These are phyloP conservation scores for Eleginops maclovinus DNA, from an alignment of 2,113 vertebrate species.

Conservation along the genomic window DNA sequence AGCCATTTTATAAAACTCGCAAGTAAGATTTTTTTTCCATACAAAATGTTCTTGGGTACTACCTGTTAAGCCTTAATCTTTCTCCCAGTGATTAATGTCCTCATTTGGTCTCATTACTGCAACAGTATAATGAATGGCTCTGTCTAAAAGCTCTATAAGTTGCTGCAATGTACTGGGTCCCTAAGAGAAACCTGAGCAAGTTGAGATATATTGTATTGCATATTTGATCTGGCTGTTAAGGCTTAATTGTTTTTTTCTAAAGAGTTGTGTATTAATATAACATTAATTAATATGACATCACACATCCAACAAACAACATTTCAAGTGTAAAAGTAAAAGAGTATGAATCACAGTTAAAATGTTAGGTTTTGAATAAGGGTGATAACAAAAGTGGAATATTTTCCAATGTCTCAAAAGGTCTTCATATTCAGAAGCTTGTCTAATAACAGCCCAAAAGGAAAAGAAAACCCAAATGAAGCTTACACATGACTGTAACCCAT, in stretches of 20 bases:
- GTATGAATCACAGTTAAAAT: background rate
- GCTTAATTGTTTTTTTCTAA: conserved; percentile 18
- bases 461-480: conserved; percentile 25
- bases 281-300: conserved; percentile 7
- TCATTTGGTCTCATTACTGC: conserved; percentile 18
- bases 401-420: conserved; percentile 27
- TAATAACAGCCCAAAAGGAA: conserved; percentile 24
- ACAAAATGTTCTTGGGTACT: background rate
- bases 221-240: conserved; percentile 26
- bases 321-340: background rate
- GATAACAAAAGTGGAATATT: conserved; percentile 1
- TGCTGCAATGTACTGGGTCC: conserved; percentile 1
- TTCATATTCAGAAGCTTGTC: conserved; percentile 13
- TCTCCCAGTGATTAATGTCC: conserved; percentile 30
- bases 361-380: background rate
- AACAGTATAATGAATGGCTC: conserved; percentile 42
- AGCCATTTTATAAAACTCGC: background rate
- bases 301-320: background rate
- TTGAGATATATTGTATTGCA: conserved; percentile 1
- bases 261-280: conserved; percentile 5
- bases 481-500: conserved; percentile 16
- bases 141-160: conserved; percentile 44
- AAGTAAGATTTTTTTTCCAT: background rate
- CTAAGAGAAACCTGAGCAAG: background rate
- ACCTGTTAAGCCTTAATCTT: conserved; percentile 6